A percentile compares a stretch with the other conserved stretches of the same genome.
Conservation (phyloP, 1,140 invertebrate species). For the Scaptomyza pallida region DNA sequence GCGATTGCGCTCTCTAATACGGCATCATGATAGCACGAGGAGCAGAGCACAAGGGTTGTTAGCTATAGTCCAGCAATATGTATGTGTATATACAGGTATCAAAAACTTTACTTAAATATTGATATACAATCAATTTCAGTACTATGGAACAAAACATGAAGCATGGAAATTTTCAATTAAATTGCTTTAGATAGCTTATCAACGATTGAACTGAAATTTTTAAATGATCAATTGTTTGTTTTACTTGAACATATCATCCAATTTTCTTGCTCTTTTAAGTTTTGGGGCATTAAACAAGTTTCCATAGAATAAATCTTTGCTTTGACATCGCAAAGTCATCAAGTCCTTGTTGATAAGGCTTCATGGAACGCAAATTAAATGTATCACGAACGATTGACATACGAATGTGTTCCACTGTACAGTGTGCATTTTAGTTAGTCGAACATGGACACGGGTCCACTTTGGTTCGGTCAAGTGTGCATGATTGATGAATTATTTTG, state of each 20-base stretch:
- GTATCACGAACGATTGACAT: not conserved
- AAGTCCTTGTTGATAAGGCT: not conserved
- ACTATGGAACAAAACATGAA: conserved; percentile 9
- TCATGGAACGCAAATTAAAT: not conserved
- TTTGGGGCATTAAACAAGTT: too few relatives aligned
- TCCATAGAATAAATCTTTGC: too few relatives aligned
- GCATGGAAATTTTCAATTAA: too few relatives aligned
- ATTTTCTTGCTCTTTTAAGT: too few relatives aligned
- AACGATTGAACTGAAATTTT: too few relatives aligned
- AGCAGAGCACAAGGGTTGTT: too few relatives aligned
- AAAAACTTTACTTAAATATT: conserved; percentile 4
- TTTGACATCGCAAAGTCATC: too few relatives aligned
- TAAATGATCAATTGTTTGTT: too few relatives aligned
- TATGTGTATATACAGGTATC: not conserved
- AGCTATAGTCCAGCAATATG: not conserved
- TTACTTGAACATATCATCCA: too few relatives aligned
- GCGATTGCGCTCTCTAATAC: conserved; percentile 41
- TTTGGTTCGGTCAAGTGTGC: conserved; percentile 71
- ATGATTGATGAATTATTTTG: conserved; percentile 83
- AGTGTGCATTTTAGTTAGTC: conserved; percentile 10
- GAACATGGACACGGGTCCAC: conserved; percentile 11
- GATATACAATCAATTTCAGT: conserved; percentile 8
- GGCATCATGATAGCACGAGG: conserved; percentile 7
- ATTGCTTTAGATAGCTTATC: too few relatives aligned
- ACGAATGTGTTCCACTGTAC: conserved; percentile 29